These are phyloP conservation scores for Campylomormyrus numenius DNA, from an alignment of 2,113 vertebrate genomes.

Conservation along the genomic window DNA sequence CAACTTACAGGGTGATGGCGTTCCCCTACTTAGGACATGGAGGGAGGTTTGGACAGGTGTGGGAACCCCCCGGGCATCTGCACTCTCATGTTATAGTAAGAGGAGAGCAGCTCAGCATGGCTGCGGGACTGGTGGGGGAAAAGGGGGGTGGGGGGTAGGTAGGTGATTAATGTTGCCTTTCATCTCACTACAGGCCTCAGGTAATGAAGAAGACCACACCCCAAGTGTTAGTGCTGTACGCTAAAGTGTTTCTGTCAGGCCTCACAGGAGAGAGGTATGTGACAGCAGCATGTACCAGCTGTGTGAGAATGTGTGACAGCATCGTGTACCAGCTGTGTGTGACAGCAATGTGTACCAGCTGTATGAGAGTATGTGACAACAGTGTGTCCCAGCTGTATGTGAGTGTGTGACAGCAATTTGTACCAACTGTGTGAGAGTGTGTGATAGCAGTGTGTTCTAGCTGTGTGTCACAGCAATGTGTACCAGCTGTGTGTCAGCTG, in stretches of 20 bases:
- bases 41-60: not conserved
- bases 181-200: constrained; percentile 46
- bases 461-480: not conserved
- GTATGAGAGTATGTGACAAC: too few species aligned
- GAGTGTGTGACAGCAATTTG: too few species aligned
- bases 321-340: not conserved
- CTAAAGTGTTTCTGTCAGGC: constrained; percentile 51
- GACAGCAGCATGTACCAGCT: not conserved
- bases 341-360: not conserved
- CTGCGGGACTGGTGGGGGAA: not conserved
- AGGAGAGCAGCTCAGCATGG: not conserved
- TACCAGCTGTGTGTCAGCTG: too few species aligned
- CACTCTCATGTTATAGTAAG: not conserved
- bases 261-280: not conserved
- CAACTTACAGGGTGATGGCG: constrained; percentile 20
- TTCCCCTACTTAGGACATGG: not conserved
- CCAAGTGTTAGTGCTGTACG: constrained; percentile 53
- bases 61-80: not conserved
- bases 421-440: too few species aligned
- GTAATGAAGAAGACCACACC: constrained; percentile 55
- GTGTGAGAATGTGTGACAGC: not conserved
- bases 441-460: not conserved
- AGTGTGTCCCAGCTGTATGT: too few species aligned
- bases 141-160: not conserved
- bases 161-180: constrained; percentile 56